A percentile compares a stretch with the other conserved stretches of the same genome.
Conservation (phyloP, 30 jellyfish, hydroid and myxozoan species). For the Cassiopea andromeda region DNA sequence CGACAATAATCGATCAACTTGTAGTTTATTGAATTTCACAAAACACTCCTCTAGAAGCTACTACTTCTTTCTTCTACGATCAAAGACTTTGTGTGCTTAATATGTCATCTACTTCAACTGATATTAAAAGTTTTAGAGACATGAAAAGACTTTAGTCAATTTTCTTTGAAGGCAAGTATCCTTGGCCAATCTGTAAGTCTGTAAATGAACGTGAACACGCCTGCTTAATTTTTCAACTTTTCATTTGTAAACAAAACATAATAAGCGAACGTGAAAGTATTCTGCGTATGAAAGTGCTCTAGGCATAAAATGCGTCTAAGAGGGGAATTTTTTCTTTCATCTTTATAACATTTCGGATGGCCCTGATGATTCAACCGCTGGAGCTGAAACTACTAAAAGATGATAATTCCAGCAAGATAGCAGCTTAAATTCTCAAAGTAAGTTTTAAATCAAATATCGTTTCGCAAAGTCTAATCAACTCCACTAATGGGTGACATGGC, state of each 20-base stretch:
- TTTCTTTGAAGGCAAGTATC: background rate
- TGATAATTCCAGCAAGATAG: too few species aligned
- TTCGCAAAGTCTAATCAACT: too few species aligned
- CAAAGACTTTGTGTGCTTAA: background rate
- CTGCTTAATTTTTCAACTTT: background rate
- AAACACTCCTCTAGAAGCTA: conserved; percentile 17
- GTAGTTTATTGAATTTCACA: background rate
- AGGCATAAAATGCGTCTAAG: too few species aligned
- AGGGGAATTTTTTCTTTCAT: too few species aligned
- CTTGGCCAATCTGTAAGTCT: background rate
- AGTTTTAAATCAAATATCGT: too few species aligned
- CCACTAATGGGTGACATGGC: too few species aligned
- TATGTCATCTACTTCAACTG: background rate
- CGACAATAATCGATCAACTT: conserved; percentile 35
- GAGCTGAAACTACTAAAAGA: too few species aligned
- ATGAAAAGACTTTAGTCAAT: background rate
- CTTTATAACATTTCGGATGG: too few species aligned
- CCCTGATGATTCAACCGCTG: too few species aligned
- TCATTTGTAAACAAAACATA: background rate
- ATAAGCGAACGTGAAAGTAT: too few species aligned
- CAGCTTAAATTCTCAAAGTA: too few species aligned
- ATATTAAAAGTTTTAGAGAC: background rate
- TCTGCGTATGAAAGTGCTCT: too few species aligned
- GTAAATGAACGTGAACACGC: background rate
- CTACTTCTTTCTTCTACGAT: conserved; percentile 3